phyloP scores from a whole-genome alignment of 2,113 vertebrate species.

The Grantiella picta region DNA sequence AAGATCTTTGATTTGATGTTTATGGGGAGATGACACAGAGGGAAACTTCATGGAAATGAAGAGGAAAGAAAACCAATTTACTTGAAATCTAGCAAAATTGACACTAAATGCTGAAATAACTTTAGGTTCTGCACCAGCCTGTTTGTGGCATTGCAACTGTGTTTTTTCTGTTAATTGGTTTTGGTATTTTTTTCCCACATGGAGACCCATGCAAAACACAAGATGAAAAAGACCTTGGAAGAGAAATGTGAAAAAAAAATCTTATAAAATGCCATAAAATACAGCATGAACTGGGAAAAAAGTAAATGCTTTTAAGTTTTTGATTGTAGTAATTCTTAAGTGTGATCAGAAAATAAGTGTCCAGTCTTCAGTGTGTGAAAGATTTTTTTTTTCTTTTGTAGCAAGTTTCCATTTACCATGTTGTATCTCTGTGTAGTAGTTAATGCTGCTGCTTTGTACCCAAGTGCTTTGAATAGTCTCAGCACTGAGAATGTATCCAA shows the following conservation, averaged over 20 bases:
- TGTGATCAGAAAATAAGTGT: background rate
- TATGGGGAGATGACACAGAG: background rate
- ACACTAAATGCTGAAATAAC: background rate
- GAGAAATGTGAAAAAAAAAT: background rate
- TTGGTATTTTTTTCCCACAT: fast-evolving
- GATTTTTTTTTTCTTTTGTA: background rate
- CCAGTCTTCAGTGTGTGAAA: background rate
- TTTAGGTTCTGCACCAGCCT: background rate
- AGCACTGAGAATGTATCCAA: constrained; percentile 54
- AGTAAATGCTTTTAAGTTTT: background rate
- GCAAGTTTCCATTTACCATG: constrained; percentile 21
- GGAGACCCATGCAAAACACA: background rate
- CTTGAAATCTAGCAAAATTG: background rate
- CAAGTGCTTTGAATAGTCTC: constrained; percentile 62
- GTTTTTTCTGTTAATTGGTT: background rate
- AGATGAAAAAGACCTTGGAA: background rate
- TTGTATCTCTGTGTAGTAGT: constrained; percentile 58
- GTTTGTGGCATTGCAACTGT: background rate
- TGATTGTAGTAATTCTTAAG: background rate
- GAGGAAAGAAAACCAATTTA: background rate
- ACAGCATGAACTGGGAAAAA: background rate
- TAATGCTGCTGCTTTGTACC: constrained; percentile 63
- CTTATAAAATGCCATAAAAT: background rate
- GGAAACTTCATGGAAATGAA: background rate
- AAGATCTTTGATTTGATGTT: background rate